Conservation (phyloP, 2,113 vertebrate species). For the Pygoscelis antarcticus region DNA sequence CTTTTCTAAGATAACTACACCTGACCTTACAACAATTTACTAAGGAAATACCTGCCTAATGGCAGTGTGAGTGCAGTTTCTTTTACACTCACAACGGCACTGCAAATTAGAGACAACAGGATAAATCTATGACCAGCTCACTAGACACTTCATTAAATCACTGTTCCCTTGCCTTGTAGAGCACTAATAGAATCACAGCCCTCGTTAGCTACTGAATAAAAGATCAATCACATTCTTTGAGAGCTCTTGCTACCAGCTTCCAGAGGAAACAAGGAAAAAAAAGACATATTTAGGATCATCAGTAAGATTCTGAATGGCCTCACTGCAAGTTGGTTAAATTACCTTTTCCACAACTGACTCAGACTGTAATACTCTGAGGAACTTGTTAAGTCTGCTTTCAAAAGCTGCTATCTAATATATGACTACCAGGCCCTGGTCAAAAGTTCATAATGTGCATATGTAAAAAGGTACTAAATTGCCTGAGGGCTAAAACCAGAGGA, state of each 20-base stretch:
- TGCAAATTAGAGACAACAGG: conserved; percentile 84
- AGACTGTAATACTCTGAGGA: conserved; percentile 90
- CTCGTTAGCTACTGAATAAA: conserved; percentile 94
- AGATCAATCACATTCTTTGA: conserved; percentile 91
- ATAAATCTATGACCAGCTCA: conserved; percentile 88
- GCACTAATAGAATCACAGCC: conserved; percentile 91
- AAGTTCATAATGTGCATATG: conserved; percentile 99
- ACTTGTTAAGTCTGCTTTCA: conserved; percentile 94
- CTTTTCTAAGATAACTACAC: conserved; percentile 77
- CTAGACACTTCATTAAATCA: conserved; percentile 98
- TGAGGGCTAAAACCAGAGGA: conserved; percentile 93
- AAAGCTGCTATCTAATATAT: conserved; percentile 87
- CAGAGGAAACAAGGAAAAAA: conserved; percentile 75
- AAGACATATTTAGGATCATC: conserved; percentile 83
- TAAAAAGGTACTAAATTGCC: conserved; percentile 98
- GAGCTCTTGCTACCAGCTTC: conserved; percentile 82
- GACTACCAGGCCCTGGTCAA: conserved; percentile 91
- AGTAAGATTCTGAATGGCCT: conserved; percentile 85
- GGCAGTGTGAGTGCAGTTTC: conserved; percentile 72
- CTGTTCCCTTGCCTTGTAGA: conserved; percentile 88
- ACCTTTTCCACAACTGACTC: conserved; percentile 84
- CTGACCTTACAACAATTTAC: conserved; percentile 90
- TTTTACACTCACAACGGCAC: conserved; percentile 64
- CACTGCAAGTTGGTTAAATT: conserved; percentile 88
- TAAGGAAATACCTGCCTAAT: conserved; percentile 84